A percentile compares a stretch with the other conserved stretches of the same genome.
Conservation (phyloP, 2,888 invertebrate genomes). For the Embidobia sp. region DNA sequence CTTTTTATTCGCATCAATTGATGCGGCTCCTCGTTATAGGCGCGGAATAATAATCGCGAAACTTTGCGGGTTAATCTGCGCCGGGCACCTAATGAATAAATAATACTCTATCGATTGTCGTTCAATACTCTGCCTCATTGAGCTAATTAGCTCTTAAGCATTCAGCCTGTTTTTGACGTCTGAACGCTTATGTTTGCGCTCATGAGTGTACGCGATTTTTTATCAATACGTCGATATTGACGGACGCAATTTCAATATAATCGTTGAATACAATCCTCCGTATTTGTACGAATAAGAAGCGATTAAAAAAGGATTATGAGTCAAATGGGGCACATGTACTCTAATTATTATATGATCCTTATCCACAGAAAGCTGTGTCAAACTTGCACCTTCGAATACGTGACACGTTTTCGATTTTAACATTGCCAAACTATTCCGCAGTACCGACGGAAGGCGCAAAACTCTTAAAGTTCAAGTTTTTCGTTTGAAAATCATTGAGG, state of each 20-base stretch:
- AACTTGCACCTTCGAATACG: background rate
- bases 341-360: too few relatives aligned
- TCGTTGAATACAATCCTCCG: too few relatives aligned
- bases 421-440: background rate
- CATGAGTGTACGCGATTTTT: too few relatives aligned
- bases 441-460: background rate
- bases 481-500: conserved; percentile 2
- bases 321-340: background rate
- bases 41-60: too few relatives aligned
- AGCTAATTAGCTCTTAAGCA: conserved; percentile 39
- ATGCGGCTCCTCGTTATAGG: too few relatives aligned
- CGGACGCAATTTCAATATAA: background rate
- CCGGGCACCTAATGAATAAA: conserved; percentile 4
- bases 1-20: too few relatives aligned
- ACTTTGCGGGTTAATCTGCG: background rate
- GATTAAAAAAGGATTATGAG: background rate
- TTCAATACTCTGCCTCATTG: conserved; percentile 22
- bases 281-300: too few relatives aligned
- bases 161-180: conserved; percentile 27
- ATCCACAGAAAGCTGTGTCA: too few relatives aligned
- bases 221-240: background rate
- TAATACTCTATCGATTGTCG: conserved; percentile 28
- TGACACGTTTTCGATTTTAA: background rate
- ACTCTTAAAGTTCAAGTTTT: background rate
- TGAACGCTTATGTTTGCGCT: background rate